phyloP scores from a whole-genome alignment of 2,888 invertebrate genomes.

The Euplagia quadripunctaria region DNA sequence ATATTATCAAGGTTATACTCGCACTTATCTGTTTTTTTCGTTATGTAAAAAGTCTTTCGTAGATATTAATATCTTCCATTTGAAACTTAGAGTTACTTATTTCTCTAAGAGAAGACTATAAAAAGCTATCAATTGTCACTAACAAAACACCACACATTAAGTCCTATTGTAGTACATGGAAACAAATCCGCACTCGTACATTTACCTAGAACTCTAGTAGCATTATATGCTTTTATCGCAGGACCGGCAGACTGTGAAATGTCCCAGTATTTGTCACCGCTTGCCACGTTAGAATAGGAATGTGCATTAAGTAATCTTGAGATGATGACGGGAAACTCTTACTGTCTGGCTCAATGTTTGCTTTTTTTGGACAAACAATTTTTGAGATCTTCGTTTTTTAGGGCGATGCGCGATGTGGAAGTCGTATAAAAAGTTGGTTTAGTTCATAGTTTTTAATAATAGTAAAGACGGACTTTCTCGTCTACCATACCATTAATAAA shows the following conservation, averaged over 20 bases:
- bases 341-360: constrained; percentile 38
- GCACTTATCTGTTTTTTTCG: too few species aligned
- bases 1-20: too few species aligned
- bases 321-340: constrained; percentile 51
- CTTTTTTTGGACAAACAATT: constrained; percentile 27
- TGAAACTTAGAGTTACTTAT: constrained; percentile 28
- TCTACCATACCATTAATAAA: too few species aligned
- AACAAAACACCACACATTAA: constrained; percentile 46
- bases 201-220: constrained; percentile 57
- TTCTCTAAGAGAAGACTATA: constrained; percentile 33
- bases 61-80: neutral
- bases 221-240: constrained; percentile 66
- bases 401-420: neutral
- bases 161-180: constrained; percentile 32
- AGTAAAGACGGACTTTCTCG: too few species aligned
- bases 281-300: constrained; percentile 49
- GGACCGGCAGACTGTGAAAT: constrained; percentile 84
- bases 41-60: too few species aligned
- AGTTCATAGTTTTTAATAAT: too few species aligned
- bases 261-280: constrained; percentile 74
- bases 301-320: constrained; percentile 54
- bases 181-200: constrained; percentile 48
- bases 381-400: neutral
- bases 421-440: neutral
- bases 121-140: constrained; percentile 25